Evolutionary conservation across 2,797 vertebrate species (phyloP), one percentile per base, ranked within the genome.

Genomic region (Sebastes miniatus): DNA sequence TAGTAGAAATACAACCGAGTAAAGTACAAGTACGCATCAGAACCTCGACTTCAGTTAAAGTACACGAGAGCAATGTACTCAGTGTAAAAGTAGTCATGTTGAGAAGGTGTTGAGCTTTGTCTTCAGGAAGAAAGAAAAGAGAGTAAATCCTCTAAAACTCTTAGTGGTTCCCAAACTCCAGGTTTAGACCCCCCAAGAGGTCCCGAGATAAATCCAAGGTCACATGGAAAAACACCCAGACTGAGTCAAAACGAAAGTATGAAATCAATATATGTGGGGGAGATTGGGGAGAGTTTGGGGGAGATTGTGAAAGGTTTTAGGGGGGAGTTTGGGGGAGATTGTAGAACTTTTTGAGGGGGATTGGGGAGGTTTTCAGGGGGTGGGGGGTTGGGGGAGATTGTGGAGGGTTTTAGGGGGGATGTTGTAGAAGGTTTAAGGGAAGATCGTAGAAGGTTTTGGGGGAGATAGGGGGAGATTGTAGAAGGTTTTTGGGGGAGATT

Each of bases 121-220:
- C n/a, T 64, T 71, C 25, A 78, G 25, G 32, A 34, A 32, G 56
- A 34, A 56, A 62, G 13, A 34, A 11, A 25, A 34, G 8, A 24
- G 39, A 78, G 52, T 70, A 77, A 80, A 80, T 81, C 75, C 77
- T 61, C 27, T 73, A 34, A 68, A 78, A 58, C 24, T 22, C 39
- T 68, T 36, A 14, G 43, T 57, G 61, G 77, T 62, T 73, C 47
- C 57, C 61, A 79, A 25, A 6, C 29, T 58, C 11, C 3, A 14
- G 73, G 20, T 64, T 57, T 6, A 39, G 83, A 83, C 76, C 79
- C 72, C 76, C 80, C 70, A 83, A 34, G 63, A 83, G 67, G 70
- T 66, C 62, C 66, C n/a, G 6, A 16, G 13, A 52, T 43, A 25
- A 69, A 76, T 50, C 64, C 2, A 31, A 59, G 54, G 77, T 80